Conservation (phyloP, 2,888 invertebrate species). For the Dichetophora obliterata region DNA sequence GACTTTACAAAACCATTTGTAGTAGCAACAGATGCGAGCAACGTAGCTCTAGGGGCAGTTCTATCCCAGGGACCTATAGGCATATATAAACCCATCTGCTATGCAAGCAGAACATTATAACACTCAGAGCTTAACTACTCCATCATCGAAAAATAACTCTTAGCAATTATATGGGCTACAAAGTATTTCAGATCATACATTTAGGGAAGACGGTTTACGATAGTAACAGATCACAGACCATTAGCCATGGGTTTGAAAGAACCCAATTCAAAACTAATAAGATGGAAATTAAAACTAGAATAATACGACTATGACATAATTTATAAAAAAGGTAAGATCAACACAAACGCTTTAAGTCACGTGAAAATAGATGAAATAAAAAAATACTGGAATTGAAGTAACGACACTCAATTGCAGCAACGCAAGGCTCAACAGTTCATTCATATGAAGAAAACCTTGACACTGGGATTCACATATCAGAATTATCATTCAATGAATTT, state of each 20-base stretch:
- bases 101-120: constrained; percentile 52
- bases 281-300: neutral
- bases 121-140: constrained; percentile 50
- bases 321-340: neutral
- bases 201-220: neutral
- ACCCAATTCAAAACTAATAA: neutral
- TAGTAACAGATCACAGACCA: neutral
- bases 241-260: neutral
- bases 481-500: neutral
- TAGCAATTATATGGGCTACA: neutral
- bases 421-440: neutral
- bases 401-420: neutral
- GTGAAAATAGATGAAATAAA: too few species aligned
- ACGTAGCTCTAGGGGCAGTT: constrained; percentile 51
- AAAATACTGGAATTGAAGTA: too few species aligned
- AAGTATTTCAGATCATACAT: constrained; percentile 51
- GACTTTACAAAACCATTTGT: constrained; percentile 30
- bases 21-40: constrained; percentile 44
- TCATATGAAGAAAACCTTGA: neutral
- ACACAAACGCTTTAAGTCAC: neutral
- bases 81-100: constrained; percentile 48
- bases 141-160: constrained; percentile 16
- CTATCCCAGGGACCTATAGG: neutral
- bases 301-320: neutral
- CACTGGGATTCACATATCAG: neutral